Conservation (phyloP, 2,113 vertebrate genomes). For the Cettia cetti region DNA sequence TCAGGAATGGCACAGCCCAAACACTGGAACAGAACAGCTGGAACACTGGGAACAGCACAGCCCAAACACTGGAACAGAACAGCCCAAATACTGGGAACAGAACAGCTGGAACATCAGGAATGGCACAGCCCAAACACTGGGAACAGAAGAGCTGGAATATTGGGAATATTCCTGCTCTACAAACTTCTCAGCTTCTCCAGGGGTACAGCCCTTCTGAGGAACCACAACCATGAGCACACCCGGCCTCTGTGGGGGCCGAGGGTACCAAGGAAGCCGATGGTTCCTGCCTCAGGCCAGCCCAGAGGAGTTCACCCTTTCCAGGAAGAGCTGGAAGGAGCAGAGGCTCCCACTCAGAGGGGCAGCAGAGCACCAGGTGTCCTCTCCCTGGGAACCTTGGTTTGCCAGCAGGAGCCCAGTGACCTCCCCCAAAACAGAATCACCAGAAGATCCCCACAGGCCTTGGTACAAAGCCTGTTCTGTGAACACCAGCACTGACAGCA, state of each 20-base stretch:
- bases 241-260: accelerated
- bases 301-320: not conserved
- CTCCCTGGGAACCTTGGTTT: not conserved
- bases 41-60: accelerated
- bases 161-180: too few species aligned
- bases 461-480: accelerated
- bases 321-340: not conserved
- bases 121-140: accelerated
- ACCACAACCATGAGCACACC: too few species aligned
- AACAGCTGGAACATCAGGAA: too few species aligned
- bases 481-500: accelerated
- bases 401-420: not conserved
- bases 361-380: not conserved
- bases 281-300: not conserved
- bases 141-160: not conserved
- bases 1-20: not conserved
- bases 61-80: not conserved
- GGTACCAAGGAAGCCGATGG: not conserved
- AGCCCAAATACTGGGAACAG: accelerated
- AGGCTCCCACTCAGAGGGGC: not conserved
- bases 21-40: accelerated
- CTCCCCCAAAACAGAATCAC: not conserved
- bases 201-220: too few species aligned
- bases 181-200: too few species aligned
- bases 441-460: accelerated